Percentiles rank a stretch among this genome's conserved stretches.
Evolutionary conservation across 2,888 invertebrate genomes (phyloP).

Genomic region (Autographa gamma): DNA sequence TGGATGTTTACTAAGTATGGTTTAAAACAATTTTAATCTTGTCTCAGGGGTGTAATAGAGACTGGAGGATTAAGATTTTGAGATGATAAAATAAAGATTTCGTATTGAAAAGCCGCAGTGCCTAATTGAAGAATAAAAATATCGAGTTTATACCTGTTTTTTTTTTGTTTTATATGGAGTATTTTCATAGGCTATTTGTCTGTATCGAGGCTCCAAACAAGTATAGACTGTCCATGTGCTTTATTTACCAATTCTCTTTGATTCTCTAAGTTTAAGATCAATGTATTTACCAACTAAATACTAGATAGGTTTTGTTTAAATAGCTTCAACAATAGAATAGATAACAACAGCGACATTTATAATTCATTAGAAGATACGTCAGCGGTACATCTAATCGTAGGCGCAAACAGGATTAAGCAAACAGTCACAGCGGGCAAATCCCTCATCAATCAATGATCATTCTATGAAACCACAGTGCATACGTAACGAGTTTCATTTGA

Average conservation of each 20-base stretch:
- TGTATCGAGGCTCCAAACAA: no score
- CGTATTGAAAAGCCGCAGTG: no score
- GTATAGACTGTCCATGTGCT: no score
- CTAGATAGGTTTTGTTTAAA: neutral
- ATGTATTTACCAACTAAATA: no score
- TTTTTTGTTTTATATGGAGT: no score
- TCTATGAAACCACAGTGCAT: constrained; percentile 30
- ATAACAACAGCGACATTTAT: constrained; percentile 22
- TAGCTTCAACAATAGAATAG: neutral
- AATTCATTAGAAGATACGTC: constrained; percentile 31
- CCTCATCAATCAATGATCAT: constrained; percentile 44
- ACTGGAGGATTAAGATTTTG: neutral
- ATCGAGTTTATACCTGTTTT: no score
- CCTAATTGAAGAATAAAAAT: no score
- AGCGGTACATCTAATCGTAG: constrained; percentile 9
- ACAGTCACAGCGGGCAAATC: constrained; percentile 24
- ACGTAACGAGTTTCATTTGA: constrained; percentile 15
- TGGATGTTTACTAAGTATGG: neutral
- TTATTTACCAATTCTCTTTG: no score
- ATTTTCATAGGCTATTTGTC: no score
- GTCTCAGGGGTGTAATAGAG: neutral
- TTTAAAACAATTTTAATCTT: neutral
- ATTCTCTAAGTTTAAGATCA: no score
- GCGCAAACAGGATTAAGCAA: constrained; percentile 37
- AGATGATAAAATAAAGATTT: neutral